phyloP scores from a whole-genome alignment of 2,888 invertebrate species.

The Trachelus stipa region DNA sequence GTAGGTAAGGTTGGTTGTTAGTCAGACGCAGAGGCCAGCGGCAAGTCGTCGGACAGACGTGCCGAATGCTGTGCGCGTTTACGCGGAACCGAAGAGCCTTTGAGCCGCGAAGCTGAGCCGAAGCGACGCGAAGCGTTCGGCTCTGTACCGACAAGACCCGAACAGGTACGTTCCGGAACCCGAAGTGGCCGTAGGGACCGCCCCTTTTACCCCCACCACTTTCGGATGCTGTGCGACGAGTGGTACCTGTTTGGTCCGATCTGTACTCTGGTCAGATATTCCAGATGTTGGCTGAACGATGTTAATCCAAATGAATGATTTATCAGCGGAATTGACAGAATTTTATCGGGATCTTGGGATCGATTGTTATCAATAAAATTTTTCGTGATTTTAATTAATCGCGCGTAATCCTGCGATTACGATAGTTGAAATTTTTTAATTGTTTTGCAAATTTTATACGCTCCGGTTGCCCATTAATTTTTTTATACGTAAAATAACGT shows the following conservation, averaged over 20 bases:
- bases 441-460: too few relatives aligned
- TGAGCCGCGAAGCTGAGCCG: constrained; percentile 30
- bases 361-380: not conserved
- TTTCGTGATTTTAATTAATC: not conserved
- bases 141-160: not conserved
- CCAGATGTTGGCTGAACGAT: not conserved
- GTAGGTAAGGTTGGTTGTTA: not conserved
- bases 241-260: not conserved
- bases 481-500: too few relatives aligned
- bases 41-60: not conserved
- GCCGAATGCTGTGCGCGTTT: not conserved
- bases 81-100: constrained; percentile 12
- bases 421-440: too few relatives aligned
- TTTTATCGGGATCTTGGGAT: not conserved
- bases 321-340: not conserved
- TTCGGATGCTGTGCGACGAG: not conserved
- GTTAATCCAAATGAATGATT: not conserved
- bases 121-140: constrained; percentile 24
- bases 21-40: not conserved
- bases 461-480: too few relatives aligned
- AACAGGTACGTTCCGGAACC: not conserved
- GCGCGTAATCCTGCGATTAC: too few relatives aligned
- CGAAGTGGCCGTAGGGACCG: not conserved
- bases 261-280: not conserved
- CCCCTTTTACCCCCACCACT: not conserved